These are phyloP conservation scores for Climacteris rufus DNA, from an alignment of 2,113 vertebrate species.

Conservation along the genomic window DNA sequence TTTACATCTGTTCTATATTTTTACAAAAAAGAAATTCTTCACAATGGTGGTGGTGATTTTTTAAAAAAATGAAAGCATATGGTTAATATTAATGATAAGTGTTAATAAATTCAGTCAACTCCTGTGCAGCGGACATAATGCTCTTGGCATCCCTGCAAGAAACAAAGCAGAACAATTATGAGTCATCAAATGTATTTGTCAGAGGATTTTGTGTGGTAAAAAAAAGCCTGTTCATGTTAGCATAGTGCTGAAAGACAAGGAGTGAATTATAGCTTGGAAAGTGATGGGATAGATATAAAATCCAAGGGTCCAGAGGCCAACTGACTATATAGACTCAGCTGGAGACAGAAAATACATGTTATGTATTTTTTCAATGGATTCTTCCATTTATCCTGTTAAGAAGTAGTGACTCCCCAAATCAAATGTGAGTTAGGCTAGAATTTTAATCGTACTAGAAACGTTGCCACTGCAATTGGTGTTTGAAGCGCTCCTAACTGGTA, in stretches of 20 bases:
- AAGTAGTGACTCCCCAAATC: constrained; percentile 59
- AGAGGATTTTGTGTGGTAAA: constrained; percentile 49
- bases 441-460: constrained; percentile 47
- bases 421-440: constrained; percentile 67
- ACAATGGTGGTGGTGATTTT: background rate
- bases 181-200: constrained; percentile 60
- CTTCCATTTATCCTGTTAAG: constrained; percentile 63
- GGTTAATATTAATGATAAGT: constrained; percentile 20
- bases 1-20: background rate
- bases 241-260: constrained; percentile 58
- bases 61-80: background rate
- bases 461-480: constrained; percentile 40
- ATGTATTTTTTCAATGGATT: constrained; percentile 59
- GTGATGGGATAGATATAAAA: constrained; percentile 59
- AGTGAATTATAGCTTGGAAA: constrained; percentile 66
- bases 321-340: constrained; percentile 54
- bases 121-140: constrained; percentile 5
- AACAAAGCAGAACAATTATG: constrained; percentile 65
- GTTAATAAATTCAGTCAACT: constrained; percentile 18
- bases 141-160: constrained; percentile 48
- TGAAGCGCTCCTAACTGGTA: constrained; percentile 45
- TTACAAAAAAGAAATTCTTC: background rate
- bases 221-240: constrained; percentile 46
- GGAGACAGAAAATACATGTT: constrained; percentile 66
- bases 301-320: constrained; percentile 59